phyloP scores from a whole-genome alignment of 1,140 invertebrate genomes.

The Teleopsis dalmanni region DNA sequence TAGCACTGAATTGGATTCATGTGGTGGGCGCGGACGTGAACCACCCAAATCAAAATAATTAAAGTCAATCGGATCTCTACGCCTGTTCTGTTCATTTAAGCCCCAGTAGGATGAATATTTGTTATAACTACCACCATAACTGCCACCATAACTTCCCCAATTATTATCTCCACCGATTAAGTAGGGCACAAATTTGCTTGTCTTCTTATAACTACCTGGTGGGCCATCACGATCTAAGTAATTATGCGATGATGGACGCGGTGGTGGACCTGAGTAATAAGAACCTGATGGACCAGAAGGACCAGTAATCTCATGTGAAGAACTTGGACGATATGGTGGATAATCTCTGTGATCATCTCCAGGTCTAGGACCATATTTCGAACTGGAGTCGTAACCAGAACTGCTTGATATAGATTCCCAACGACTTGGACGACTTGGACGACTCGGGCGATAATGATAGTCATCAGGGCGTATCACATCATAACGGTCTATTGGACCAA shows the following conservation, averaged over 20 bases:
- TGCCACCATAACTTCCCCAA: slow-evolving; percentile 43
- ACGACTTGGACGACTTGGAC: slow-evolving; percentile 22
- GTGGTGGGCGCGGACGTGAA: slow-evolving; percentile 17
- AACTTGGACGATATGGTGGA: slow-evolving; percentile 27
- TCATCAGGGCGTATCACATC: slow-evolving; percentile 16
- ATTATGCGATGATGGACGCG: slow-evolving; percentile 18
- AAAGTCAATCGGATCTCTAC: slow-evolving; percentile 36
- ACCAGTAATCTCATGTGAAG: slow-evolving; percentile 3
- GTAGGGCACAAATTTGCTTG: slow-evolving; percentile 36
- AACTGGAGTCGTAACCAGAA: slow-evolving; percentile 31
- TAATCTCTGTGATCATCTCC: slow-evolving; percentile 32
- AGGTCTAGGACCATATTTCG: slow-evolving; percentile 21
- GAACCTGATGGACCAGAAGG: slow-evolving; percentile 14
- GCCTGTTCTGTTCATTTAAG: slow-evolving; percentile 24
- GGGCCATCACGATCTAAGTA: slow-evolving; percentile 38
- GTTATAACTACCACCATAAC: slow-evolving; percentile 37
- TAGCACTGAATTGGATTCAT: slow-evolving; percentile 29
- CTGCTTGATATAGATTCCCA: slow-evolving; percentile 39
- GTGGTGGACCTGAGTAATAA: slow-evolving; percentile 16
- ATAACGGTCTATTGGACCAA: slow-evolving; percentile 33
- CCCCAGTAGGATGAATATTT: slow-evolving; percentile 38
- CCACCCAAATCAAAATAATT: slow-evolving; percentile 37
- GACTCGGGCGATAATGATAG: slow-evolving; percentile 7
- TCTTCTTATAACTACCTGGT: slow-evolving; percentile 17
- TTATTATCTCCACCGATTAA: slow-evolving; percentile 31